phyloP scores from a whole-genome alignment of 2,888 invertebrate genomes.

The Leptarthrus brevirostris region DNA sequence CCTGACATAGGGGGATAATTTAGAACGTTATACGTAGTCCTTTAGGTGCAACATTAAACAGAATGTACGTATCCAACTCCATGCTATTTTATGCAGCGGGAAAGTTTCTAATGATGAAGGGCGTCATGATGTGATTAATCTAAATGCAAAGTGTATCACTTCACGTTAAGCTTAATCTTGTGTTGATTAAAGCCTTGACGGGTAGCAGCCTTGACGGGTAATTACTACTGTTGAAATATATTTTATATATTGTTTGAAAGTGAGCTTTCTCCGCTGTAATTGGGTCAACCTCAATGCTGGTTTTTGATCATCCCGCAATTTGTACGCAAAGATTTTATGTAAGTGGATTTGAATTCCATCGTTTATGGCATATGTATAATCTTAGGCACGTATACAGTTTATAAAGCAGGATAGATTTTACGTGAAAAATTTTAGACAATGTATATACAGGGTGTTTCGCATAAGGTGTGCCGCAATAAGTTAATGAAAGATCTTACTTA shows the following conservation, averaged over 20 bases:
- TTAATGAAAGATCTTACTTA: too few relatives aligned
- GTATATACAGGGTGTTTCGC: too few relatives aligned
- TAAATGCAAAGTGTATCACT: constrained; percentile 34
- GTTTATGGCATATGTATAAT: too few relatives aligned
- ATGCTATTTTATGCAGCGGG: background rate
- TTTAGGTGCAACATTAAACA: constrained; percentile 10
- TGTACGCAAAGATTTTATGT: too few relatives aligned
- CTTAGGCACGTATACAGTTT: too few relatives aligned
- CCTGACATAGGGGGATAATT: constrained; percentile 23
- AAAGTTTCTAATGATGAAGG: constrained; percentile 33
- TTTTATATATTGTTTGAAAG: constrained; percentile 16
- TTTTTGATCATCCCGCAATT: too few relatives aligned
- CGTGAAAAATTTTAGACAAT: too few relatives aligned
- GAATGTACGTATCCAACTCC: background rate
- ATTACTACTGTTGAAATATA: constrained; percentile 19
- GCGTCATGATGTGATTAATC: constrained; percentile 26
- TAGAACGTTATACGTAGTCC: background rate
- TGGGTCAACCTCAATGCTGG: too few relatives aligned
- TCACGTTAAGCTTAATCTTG: constrained; percentile 27
- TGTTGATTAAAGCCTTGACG: constrained; percentile 24
- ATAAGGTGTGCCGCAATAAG: too few relatives aligned
- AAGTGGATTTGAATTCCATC: too few relatives aligned
- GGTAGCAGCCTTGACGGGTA: constrained; percentile 14
- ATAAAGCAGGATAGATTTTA: too few relatives aligned
- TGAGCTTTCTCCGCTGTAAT: too few relatives aligned